Percentiles rank a stretch among this genome's conserved stretches.
Conservation (phyloP, 2,888 invertebrate genomes). For the Heliconius ethilla region DNA sequence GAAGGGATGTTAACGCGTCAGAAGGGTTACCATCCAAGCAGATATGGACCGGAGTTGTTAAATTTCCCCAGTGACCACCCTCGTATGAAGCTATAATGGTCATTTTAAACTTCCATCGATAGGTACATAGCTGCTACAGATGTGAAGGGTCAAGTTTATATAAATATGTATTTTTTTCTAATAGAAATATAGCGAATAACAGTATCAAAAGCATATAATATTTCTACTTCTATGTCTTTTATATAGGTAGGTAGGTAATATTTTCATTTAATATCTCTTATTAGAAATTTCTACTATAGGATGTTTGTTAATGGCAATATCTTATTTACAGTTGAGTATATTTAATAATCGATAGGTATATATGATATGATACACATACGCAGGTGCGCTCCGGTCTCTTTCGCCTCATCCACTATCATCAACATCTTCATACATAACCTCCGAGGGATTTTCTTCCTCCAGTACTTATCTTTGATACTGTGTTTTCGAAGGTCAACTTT, state of each 20-base stretch:
- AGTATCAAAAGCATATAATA: background rate
- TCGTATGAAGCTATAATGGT: conserved; percentile 63
- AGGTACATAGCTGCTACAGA: conserved; percentile 10
- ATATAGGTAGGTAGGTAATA: background rate
- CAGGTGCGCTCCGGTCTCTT: too few relatives aligned
- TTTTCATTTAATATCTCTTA: background rate
- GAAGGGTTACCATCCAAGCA: conserved; percentile 70
- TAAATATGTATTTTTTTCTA: background rate
- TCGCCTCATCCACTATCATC: too few relatives aligned
- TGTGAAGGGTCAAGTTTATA: conserved; percentile 19
- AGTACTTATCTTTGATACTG: too few relatives aligned
- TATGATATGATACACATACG: background rate
- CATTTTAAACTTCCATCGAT: conserved; percentile 42
- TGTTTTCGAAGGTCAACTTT: too few relatives aligned
- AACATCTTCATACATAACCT: too few relatives aligned
- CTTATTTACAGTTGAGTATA: background rate
- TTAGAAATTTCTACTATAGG: background rate
- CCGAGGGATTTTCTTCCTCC: too few relatives aligned
- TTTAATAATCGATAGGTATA: background rate
- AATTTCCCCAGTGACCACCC: conserved; percentile 75
- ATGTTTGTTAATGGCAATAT: background rate
- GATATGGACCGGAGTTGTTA: conserved; percentile 60
- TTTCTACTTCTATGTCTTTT: background rate
- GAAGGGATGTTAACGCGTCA: conserved; percentile 60
- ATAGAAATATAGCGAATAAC: background rate